Evolutionary conservation across 2,113 vertebrate genomes (phyloP).

Genomic region (Rhea americana): DNA sequence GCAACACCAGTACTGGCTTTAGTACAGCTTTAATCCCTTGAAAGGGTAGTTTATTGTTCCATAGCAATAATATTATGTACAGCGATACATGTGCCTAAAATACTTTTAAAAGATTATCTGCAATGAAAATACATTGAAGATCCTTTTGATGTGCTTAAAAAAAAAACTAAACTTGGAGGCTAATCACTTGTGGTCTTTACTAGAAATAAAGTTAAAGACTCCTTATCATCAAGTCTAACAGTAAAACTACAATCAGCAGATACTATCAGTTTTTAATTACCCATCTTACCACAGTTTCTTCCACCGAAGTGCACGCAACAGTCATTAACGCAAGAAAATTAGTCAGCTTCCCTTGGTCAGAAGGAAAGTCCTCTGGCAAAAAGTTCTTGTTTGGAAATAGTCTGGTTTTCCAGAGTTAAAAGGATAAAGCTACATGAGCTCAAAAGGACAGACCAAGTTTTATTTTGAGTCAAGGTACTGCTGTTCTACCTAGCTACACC

Average conservation of each 20-base stretch:
- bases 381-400: neutral
- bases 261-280: neutral
- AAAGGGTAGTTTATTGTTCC: neutral
- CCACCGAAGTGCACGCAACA: neutral
- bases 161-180: neutral
- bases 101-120: neutral
- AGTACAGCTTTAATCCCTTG: neutral
- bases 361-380: neutral
- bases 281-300: neutral
- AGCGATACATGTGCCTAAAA: fast-evolving
- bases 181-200: neutral
- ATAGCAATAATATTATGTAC: neutral
- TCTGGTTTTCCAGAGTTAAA: neutral
- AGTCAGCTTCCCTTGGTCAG: neutral
- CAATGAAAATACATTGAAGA: neutral
- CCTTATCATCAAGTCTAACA: neutral
- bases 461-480: neutral
- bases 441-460: neutral
- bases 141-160: neutral
- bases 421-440: neutral
- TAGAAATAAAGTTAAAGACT: neutral
- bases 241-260: neutral
- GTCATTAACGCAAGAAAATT: neutral
- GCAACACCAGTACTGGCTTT: neutral
- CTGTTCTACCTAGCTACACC: neutral